Base-by-base conservation (phyloP, 2,888 invertebrate species). In the Alviniconcha strummeri region DNA sequence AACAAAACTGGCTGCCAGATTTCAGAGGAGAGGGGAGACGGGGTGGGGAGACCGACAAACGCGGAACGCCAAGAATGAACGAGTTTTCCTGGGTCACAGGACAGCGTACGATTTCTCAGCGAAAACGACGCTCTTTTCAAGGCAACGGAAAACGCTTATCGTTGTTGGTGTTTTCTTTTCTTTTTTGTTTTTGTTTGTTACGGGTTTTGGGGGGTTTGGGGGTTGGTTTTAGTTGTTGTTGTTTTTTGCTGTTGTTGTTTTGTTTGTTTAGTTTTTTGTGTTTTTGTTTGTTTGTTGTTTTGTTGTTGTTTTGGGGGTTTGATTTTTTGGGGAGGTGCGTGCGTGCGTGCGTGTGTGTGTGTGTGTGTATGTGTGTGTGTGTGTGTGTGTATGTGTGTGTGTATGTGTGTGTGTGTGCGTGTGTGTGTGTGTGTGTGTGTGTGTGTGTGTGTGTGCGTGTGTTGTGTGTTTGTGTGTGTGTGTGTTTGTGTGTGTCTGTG, bases 341-440 rank as follows among this genome's bases (percentile, higher is more conserved):
- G 72, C 52, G 52, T 72, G 72, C 52, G 72, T 72, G 72, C 36
- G 8, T 72, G 52, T 72, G 72, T 52, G 72, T 72, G 72, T 72
- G 72, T 72, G 36, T 72, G 72, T 36, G 72, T 69, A 19, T 69
- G 69, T 69, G 69, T 69, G 69, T 69, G 69, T 69, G 69, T 9
- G 69, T 9, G 69, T 69, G 13, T 69, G 69, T 4, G 69, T 11
- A 19, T 4, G 13, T 11, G 69, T 69, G 69, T 5, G 6, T 69
- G 69, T 17, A 17, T 17, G 15, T 69, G 15, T 9, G 9, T 64
- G 15, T 4, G 13, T 6, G 69, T 71, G 19, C 19, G 71, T 71
- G 71, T n/a, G n/a, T n/a, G n/a, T n/a, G n/a, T n/a, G n/a, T n/a
- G n/a, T n/a, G n/a, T n/a, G 17, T 71, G 5, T 71, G n/a, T 71